Conservation (phyloP, 2,797 vertebrate genomes). For the Poliocrania exsul region DNA sequence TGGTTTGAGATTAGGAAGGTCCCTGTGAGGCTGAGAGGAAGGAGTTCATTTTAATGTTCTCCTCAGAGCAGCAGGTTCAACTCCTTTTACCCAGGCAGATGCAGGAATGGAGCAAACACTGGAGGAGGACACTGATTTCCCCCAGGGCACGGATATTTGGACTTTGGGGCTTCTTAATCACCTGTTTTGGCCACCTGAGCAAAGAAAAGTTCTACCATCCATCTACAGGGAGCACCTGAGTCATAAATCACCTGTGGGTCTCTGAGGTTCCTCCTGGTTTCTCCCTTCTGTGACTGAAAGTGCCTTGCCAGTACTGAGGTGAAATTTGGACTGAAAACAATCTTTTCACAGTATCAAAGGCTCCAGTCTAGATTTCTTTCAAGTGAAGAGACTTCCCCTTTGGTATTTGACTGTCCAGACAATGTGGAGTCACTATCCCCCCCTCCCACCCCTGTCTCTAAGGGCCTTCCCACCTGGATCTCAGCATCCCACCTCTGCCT, state of each 20-base stretch:
- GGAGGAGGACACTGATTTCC: not conserved
- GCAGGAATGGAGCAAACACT: not conserved
- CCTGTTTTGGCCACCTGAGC: not conserved
- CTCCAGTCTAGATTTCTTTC: accelerated
- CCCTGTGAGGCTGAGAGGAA: not conserved
- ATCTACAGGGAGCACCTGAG: accelerated
- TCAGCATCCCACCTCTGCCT: accelerated
- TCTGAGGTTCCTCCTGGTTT: not conserved
- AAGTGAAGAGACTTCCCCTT: not conserved
- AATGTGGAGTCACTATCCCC: no score
- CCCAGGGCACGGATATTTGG: not conserved
- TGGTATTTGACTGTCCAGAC: accelerated
- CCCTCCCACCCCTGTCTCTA: not conserved
- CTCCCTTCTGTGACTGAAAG: not conserved
- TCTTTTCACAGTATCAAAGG: accelerated
- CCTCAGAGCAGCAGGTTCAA: not conserved
- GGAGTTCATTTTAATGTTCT: not conserved
- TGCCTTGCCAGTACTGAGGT: accelerated
- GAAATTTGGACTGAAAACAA: accelerated
- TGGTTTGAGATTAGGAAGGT: not conserved
- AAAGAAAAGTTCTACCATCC: not conserved
- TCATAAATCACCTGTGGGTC: accelerated
- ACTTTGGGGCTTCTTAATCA: not conserved
- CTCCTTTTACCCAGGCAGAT: not conserved
- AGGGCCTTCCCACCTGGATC: not conserved